phyloP scores from a whole-genome alignment of 2,113 vertebrate species.

The Actenoides lindsayi region DNA sequence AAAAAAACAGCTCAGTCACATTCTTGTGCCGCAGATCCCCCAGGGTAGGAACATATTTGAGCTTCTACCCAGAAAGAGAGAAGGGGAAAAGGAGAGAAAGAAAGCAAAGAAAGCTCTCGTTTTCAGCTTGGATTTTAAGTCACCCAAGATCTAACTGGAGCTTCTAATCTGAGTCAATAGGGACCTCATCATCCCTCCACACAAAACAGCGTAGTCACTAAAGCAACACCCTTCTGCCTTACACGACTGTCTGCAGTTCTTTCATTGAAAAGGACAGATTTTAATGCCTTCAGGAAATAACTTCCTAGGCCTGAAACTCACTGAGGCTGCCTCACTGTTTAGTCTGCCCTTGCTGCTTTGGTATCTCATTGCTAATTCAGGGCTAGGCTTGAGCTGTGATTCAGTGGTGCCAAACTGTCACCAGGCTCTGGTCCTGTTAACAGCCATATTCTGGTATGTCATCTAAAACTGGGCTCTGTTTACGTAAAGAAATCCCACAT shows the following conservation, averaged over 20 bases:
- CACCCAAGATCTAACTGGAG: background rate
- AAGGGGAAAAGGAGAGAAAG: background rate
- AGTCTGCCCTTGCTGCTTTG: background rate
- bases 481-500: background rate
- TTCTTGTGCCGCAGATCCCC: conserved; percentile 69
- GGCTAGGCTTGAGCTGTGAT: background rate
- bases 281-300: conserved; percentile 33
- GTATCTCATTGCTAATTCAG: conserved; percentile 23
- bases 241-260: background rate
- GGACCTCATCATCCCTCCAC: background rate
- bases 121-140: background rate
- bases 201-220: background rate
- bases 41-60: conserved; percentile 68
- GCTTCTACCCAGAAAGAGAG: conserved; percentile 29
- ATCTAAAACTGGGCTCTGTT: background rate
- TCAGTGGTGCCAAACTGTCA: conserved; percentile 28
- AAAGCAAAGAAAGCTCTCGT: background rate
- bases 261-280: background rate
- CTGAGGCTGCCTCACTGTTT: background rate
- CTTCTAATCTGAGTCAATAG: background rate
- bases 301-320: background rate
- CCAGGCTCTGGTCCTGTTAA: background rate
- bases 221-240: background rate
- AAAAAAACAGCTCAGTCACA: conserved; percentile 49
- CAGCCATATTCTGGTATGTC: background rate